These are phyloP conservation scores for Drosophila testacea DNA, from an alignment of 2,888 invertebrate species.

Conservation along the genomic window DNA sequence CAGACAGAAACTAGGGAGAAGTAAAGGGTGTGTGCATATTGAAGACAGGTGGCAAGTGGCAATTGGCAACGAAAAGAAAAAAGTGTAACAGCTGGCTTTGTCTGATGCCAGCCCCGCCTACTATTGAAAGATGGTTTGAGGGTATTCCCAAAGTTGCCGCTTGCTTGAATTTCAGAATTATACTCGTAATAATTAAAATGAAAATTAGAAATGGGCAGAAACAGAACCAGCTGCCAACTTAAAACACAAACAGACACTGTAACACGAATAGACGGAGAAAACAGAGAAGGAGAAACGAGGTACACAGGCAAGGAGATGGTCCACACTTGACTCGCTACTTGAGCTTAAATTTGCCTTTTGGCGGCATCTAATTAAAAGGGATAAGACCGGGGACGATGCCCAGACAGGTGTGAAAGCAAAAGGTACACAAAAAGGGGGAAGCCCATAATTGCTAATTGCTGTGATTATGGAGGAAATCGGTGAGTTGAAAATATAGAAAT, in stretches of 20 bases:
- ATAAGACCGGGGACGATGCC: slow-evolving; percentile 57
- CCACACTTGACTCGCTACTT: slow-evolving; percentile 57
- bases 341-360: slow-evolving; percentile 70
- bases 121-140: slow-evolving; percentile 7
- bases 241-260: slow-evolving; percentile 52
- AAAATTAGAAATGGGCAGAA: slow-evolving; percentile 72
- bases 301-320: slow-evolving; percentile 15
- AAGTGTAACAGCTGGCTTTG: slow-evolving; percentile 68
- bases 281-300: slow-evolving; percentile 1
- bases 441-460: slow-evolving; percentile 73
- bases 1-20: slow-evolving; percentile 6
- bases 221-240: slow-evolving; percentile 63
- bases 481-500: slow-evolving; percentile 34
- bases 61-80: slow-evolving; percentile 41
- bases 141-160: slow-evolving; percentile 64
- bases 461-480: slow-evolving; percentile 58
- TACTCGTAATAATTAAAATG: slow-evolving; percentile 78
- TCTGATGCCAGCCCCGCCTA: slow-evolving; percentile 25
- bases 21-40: slow-evolving; percentile 5
- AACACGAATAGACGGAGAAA: neutral
- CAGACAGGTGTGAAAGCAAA: slow-evolving; percentile 69
- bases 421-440: slow-evolving; percentile 26
- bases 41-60: slow-evolving; percentile 33
- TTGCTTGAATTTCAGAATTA: slow-evolving; percentile 76
- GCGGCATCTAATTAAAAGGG: slow-evolving; percentile 74